These are phyloP conservation scores for Neogale vison DNA, from an alignment of 2,113 vertebrate species.

Conservation along the genomic window DNA sequence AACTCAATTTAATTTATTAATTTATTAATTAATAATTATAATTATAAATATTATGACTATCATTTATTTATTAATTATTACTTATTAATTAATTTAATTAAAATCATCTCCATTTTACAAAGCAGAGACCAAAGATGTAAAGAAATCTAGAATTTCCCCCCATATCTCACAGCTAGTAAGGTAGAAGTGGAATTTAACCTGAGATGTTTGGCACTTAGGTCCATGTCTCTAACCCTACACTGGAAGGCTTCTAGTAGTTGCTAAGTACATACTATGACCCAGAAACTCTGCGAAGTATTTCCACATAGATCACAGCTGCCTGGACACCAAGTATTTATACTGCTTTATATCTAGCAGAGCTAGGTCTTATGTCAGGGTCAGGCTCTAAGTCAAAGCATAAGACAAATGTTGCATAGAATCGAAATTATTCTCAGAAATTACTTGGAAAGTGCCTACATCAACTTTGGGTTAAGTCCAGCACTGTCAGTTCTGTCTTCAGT, in stretches of 20 bases:
- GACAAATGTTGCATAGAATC: neutral
- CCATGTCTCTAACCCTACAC: neutral
- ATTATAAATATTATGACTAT: no score
- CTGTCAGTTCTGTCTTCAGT: neutral
- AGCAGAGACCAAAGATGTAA: neutral
- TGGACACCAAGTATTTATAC: neutral
- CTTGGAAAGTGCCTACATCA: neutral
- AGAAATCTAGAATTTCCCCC: neutral
- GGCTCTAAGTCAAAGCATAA: no score
- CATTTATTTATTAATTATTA: no score
- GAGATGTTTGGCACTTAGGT: neutral
- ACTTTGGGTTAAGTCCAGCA: neutral
- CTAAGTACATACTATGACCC: no score
- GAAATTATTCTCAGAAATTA: neutral
- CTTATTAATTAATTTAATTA: no score
- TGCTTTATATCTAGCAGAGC: neutral
- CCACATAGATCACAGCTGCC: neutral
- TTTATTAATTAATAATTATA: no score
- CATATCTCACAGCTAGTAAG: neutral
- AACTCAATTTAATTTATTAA: no score
- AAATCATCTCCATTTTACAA: neutral
- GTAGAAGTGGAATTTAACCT: neutral
- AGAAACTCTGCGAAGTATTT: neutral
- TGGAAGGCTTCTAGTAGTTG: neutral
- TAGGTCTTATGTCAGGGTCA: neutral